Evolutionary conservation across 2,797 vertebrate genomes (phyloP).

Genomic region (Acrossocheilus wenchowensis): DNA sequence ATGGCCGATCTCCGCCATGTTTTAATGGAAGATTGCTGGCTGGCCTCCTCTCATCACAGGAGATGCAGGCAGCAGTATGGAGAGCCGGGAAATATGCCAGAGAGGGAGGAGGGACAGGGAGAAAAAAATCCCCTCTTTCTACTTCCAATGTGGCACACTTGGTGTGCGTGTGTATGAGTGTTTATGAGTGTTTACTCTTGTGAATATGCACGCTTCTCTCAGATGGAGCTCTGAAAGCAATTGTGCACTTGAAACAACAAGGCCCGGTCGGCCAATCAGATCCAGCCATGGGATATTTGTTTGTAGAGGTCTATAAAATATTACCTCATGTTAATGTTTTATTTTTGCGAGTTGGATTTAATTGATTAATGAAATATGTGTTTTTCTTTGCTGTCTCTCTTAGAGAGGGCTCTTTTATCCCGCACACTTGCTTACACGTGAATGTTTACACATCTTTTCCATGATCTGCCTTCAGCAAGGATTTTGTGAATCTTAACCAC

Average conservation of each 20-base stretch:
- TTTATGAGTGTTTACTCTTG: constrained; percentile 41
- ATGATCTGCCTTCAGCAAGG: constrained; percentile 19
- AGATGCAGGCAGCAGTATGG: constrained; percentile 62
- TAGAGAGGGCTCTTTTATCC: constrained; percentile 60
- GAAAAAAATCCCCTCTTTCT: constrained; percentile 63
- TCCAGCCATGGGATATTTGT: constrained; percentile 11
- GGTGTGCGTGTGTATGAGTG: constrained; percentile 28
- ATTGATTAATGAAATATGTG: constrained; percentile 20
- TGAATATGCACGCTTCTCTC: constrained; percentile 37
- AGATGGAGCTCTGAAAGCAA: constrained; percentile 45
- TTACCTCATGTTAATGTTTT: constrained; percentile 4
- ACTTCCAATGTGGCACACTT: constrained; percentile 66
- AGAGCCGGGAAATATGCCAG: constrained; percentile 68
- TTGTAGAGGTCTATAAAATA: constrained; percentile 12
- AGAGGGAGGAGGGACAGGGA: constrained; percentile 52
- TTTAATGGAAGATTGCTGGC: constrained; percentile 45
- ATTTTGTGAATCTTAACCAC: constrained; percentile 52
- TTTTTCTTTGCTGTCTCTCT: background rate
- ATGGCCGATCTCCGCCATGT: constrained; percentile 37
- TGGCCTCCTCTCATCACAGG: constrained; percentile 61
- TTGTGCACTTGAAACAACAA: constrained; percentile 36
- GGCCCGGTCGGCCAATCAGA: constrained; percentile 19
- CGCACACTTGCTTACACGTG: constrained; percentile 53
- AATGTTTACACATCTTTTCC: constrained; percentile 36
- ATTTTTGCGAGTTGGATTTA: constrained; percentile 1